A percentile compares a stretch with the other conserved stretches of the same genome.
These are phyloP conservation scores for Trissolcus brochymenae DNA, from an alignment of 2,888 invertebrate genomes.

Conservation along the genomic window DNA sequence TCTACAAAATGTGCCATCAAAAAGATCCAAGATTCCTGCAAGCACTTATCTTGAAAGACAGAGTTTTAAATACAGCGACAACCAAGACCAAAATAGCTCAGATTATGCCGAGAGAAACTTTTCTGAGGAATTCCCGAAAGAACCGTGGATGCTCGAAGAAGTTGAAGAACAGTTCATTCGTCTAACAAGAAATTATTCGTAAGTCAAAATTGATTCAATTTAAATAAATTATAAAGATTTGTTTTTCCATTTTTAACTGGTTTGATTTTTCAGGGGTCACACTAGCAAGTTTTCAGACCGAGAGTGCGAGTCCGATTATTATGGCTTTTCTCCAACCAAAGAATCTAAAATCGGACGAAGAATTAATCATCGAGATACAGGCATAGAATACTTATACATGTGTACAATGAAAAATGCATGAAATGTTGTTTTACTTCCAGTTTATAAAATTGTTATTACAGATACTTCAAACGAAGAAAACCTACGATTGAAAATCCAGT, in stretches of 20 bases:
- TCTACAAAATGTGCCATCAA: conserved; percentile 58
- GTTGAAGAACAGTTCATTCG: conserved; percentile 69
- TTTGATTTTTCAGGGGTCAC: no score
- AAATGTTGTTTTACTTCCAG: background rate
- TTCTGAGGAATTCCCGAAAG: conserved; percentile 26
- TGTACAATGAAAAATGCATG: no score
- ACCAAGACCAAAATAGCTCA: no score
- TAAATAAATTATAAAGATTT: no score
- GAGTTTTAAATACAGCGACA: conserved; percentile 75
- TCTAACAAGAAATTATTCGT: conserved; percentile 57
- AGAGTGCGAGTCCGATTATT: no score
- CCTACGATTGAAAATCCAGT: background rate
- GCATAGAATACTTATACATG: no score
- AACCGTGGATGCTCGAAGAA: conserved; percentile 71
- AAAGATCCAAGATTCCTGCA: conserved; percentile 37
- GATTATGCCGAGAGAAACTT: conserved; percentile 77
- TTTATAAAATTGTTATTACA: background rate
- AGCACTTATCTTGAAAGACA: conserved; percentile 78
- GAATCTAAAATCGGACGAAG: no score
- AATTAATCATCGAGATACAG: no score
- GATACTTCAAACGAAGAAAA: background rate
- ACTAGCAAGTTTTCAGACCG: no score
- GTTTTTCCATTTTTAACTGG: no score
- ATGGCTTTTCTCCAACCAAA: no score
- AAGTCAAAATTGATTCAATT: background rate